phyloP scores from a whole-genome alignment of 2,113 vertebrate species.

The Nibea coibor region DNA sequence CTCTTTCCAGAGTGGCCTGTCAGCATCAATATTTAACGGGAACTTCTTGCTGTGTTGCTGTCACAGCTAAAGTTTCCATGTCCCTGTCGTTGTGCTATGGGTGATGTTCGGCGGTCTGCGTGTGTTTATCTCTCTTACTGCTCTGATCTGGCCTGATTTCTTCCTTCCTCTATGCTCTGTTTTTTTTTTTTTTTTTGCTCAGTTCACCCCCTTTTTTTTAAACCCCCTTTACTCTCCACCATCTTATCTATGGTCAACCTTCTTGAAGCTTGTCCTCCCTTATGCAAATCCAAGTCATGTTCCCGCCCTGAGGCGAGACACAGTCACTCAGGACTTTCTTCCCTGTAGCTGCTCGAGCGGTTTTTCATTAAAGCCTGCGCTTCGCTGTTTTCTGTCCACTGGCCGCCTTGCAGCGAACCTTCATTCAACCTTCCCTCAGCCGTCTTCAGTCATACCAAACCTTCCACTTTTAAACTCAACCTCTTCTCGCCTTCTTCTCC shows the following conservation, averaged over 20 bases:
- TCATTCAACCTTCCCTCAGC: conserved; percentile 62
- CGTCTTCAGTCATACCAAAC: conserved; percentile 42
- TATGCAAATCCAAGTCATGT: conserved; percentile 23
- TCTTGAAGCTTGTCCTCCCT: conserved; percentile 17
- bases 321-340: conserved; percentile 31
- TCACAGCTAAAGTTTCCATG: conserved; percentile 64
- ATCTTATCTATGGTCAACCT: background rate
- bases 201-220: background rate
- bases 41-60: conserved; percentile 63
- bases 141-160: conserved; percentile 9
- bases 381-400: conserved; percentile 48
- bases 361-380: conserved; percentile 50
- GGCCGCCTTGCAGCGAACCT: conserved; percentile 60
- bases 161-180: background rate
- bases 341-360: conserved; percentile 20
- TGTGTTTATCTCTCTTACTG: background rate
- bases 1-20: conserved; percentile 62
- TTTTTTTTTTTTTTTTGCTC: background rate
- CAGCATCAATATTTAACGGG: conserved; percentile 76
- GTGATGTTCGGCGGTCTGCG: conserved; percentile 27
- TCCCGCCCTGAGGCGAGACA: conserved; percentile 4
- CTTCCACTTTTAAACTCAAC: conserved; percentile 49
- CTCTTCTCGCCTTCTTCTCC: conserved; percentile 41
- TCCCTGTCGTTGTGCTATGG: conserved; percentile 11
- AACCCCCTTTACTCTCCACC: background rate